These are phyloP conservation scores for Coracopsis vasa DNA, from an alignment of 2,113 vertebrate genomes.

Conservation along the genomic window DNA sequence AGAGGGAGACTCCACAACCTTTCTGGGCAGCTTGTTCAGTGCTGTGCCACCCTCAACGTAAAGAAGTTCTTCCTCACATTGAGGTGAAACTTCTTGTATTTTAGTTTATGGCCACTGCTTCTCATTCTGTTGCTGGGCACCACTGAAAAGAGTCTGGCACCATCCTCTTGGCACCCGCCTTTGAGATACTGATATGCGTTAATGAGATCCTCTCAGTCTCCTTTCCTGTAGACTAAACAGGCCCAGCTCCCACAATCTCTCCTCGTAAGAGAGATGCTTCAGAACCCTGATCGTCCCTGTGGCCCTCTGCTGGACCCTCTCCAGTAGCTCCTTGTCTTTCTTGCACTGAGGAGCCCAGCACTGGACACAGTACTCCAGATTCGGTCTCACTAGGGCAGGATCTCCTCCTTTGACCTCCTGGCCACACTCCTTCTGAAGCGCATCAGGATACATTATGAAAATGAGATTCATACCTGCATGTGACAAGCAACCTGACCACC, in stretches of 20 bases:
- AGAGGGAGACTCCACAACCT: background rate
- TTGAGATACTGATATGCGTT: background rate
- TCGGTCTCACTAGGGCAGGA: background rate
- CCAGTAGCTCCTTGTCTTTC: background rate
- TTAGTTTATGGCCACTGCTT: background rate
- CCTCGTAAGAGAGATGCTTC: background rate
- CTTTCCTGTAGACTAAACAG: background rate
- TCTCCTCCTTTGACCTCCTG: background rate
- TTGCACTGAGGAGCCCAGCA: background rate
- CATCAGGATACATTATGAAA: fast-evolving
- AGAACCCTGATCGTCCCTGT: background rate
- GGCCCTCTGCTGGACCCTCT: background rate
- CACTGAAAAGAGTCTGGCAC: background rate
- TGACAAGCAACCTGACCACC: too few relatives aligned
- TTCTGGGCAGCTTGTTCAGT: background rate
- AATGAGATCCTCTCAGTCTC: background rate
- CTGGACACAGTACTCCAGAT: background rate
- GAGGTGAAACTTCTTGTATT: background rate
- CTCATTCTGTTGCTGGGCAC: background rate
- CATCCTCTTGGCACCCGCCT: background rate
- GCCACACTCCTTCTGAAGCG: background rate
- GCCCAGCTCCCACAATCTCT: background rate
- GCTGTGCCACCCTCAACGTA: background rate
- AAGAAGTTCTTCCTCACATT: background rate
- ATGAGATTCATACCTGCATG: background rate